A percentile compares a stretch with the other conserved stretches of the same genome.
Evolutionary conservation across 35 echinoderm and acorn worm species (phyloP).

Genomic region (Amphiura filiformis): DNA sequence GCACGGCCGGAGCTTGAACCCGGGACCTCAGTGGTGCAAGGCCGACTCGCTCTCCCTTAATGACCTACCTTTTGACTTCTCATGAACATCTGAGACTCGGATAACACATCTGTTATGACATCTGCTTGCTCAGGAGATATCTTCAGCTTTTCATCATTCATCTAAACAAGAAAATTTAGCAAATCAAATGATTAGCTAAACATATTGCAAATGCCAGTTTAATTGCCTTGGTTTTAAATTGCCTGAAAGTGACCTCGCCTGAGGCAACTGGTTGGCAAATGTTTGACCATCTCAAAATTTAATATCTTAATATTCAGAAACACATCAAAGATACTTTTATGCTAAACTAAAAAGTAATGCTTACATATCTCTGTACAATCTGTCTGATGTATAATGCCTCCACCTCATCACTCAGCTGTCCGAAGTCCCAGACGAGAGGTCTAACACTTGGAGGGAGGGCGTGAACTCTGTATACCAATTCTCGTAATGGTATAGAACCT

Average conservation of each 20-base stretch:
- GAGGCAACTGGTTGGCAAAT: too few species aligned
- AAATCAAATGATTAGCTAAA: too few species aligned
- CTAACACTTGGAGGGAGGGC: not conserved
- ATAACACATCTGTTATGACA: conserved; percentile 4
- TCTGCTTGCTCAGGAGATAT: not conserved
- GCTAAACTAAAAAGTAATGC: too few species aligned
- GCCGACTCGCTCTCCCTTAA: too few species aligned
- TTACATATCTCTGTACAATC: not conserved
- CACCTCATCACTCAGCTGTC: not conserved
- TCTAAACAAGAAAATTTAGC: conserved; percentile 16
- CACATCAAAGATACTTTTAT: too few species aligned
- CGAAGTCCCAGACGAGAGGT: not conserved
- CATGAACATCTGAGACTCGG: conserved; percentile 31
- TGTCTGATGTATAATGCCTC: not conserved
- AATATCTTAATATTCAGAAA: too few species aligned
- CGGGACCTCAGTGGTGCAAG: too few species aligned
- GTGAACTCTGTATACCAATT: not conserved
- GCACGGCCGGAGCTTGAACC: too few species aligned
- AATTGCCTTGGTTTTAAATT: too few species aligned
- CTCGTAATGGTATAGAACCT: not conserved
- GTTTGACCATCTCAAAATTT: too few species aligned
- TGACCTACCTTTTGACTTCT: conserved; percentile 17
- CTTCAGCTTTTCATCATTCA: not conserved
- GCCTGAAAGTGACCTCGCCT: too few species aligned
- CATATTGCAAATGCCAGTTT: too few species aligned